A percentile compares a stretch with the other conserved stretches of the same genome.
Evolutionary conservation across 1,140 invertebrate species (phyloP).

Genomic region (Aphidius gifuensis): DNA sequence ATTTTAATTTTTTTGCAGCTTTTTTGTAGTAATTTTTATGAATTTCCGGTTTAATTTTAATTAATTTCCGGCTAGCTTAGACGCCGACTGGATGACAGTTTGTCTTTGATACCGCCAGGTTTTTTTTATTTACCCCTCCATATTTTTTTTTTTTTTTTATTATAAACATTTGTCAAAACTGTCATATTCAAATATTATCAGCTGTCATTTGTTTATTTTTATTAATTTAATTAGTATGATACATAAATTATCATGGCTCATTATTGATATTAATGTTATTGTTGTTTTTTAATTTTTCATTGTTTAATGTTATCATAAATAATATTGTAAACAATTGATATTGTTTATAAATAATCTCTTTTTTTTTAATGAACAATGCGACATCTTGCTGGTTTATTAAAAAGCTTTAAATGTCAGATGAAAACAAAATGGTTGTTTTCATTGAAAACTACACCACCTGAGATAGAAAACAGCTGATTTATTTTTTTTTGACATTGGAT

Average conservation of each 20-base stretch:
- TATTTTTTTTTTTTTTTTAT: not conserved
- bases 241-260: too few relatives aligned
- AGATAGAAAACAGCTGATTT: slow-evolving; percentile 21
- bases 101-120: slow-evolving; percentile 5
- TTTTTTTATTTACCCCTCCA: not conserved
- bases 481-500: slow-evolving; percentile 10
- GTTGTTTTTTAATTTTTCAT: too few relatives aligned
- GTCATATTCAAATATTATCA: too few relatives aligned
- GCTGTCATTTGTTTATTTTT: too few relatives aligned
- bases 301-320: too few relatives aligned
- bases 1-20: not conserved
- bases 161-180: not conserved
- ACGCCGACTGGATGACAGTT: slow-evolving; percentile 15
- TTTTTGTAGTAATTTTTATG: not conserved
- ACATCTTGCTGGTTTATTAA: slow-evolving; percentile 1
- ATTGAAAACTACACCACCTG: not conserved
- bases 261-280: too few relatives aligned
- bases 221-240: too few relatives aligned
- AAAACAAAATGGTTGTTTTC: too few relatives aligned
- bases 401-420: too few relatives aligned
- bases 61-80: slow-evolving; percentile 4
- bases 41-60: not conserved
- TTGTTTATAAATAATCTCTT: not conserved
- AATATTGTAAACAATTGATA: not conserved
- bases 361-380: not conserved